Conservation (phyloP, 2,113 vertebrate species). For the Diphyllodes magnificus region DNA sequence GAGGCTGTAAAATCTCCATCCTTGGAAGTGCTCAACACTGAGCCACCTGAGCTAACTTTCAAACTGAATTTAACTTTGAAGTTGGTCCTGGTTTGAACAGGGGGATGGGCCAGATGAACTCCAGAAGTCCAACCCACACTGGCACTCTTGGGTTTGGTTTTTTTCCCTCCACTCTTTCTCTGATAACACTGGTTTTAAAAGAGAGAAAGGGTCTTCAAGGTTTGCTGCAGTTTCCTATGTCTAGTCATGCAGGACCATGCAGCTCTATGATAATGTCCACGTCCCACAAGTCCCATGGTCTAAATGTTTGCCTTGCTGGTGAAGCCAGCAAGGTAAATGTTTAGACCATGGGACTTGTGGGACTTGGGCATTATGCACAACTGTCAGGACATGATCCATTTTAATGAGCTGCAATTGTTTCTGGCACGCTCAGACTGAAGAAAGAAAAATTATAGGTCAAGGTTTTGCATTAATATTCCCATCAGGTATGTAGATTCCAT, state of each 20-base stretch:
- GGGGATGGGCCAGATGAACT: background rate
- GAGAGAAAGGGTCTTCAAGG: background rate
- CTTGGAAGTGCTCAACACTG: background rate
- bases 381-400: background rate
- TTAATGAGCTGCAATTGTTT: constrained; percentile 20
- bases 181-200: background rate
- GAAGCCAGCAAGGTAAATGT: background rate
- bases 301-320: background rate
- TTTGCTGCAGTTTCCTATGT: background rate
- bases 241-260: background rate
- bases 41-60: background rate
- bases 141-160: background rate
- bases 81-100: background rate
- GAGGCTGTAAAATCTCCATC: background rate
- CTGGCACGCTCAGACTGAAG: background rate
- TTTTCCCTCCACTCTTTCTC: rapidly evolving
- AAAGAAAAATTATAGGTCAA: constrained; percentile 36
- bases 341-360: background rate
- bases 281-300: background rate
- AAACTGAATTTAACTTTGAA: background rate
- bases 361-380: background rate
- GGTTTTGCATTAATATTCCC: constrained; percentile 45
- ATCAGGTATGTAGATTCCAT: background rate
- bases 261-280: background rate
- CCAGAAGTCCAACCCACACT: background rate